Conservation (phyloP, 2,797 vertebrate genomes). For the Lophius americanus region DNA sequence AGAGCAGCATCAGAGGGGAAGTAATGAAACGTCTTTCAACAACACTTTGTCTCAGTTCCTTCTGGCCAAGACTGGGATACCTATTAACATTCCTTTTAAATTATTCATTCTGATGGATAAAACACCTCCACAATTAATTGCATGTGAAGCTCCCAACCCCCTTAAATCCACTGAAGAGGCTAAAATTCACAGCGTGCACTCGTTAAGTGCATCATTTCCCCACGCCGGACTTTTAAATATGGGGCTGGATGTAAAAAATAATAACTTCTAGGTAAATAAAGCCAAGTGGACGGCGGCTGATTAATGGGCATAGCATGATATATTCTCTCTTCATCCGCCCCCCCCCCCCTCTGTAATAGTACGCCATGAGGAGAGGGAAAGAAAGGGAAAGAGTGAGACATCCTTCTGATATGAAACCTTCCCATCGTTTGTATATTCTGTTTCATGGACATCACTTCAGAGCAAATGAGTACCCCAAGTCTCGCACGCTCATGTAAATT, state of each 20-base stretch:
- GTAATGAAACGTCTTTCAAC: conserved; percentile 81
- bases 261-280: conserved; percentile 64
- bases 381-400: conserved; percentile 41
- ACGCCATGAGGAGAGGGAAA: conserved; percentile 53
- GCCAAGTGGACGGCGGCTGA: conserved; percentile 39
- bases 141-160: conserved; percentile 74
- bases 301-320: conserved; percentile 50
- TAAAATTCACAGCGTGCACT: conserved; percentile 58
- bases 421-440: conserved; percentile 73
- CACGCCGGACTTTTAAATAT: conserved; percentile 53
- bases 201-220: conserved; percentile 66
- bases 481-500: conserved; percentile 77
- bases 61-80: conserved; percentile 78
- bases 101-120: conserved; percentile 89
- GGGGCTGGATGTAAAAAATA: conserved; percentile 47
- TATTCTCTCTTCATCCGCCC: conserved; percentile 53
- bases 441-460: conserved; percentile 81
- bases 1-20: conserved; percentile 74
- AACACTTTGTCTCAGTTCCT: conserved; percentile 82
- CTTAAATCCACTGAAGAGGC: conserved; percentile 69
- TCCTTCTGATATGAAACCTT: conserved; percentile 70
- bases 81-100: conserved; percentile 86
- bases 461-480: conserved; percentile 65
- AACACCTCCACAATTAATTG: conserved; percentile 87
- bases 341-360: conserved; percentile 39